Base-by-base conservation (phyloP, 2,888 invertebrate genomes). In the Aleiodes alternator region DNA sequence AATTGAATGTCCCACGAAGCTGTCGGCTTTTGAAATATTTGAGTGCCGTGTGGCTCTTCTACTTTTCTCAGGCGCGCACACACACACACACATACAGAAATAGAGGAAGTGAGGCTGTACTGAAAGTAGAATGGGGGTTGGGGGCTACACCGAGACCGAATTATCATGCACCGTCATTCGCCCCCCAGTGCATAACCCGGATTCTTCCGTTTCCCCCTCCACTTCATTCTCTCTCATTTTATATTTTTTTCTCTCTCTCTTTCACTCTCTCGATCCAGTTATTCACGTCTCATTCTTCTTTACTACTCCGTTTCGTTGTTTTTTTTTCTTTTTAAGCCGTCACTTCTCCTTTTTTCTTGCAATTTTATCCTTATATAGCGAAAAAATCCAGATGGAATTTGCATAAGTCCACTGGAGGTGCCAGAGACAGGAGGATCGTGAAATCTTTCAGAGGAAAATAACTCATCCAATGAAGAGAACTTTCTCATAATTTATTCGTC, bases 101-200 rank as follows among this genome's bases (percentile, higher is more conserved):
- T 73, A 72, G 66, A 73, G 74, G 74, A 76, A 72, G 75, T 69
- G 74, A 61, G 77, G 78, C 73, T 77, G 38, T 38, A 38, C 38
- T 4, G 3, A 38, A 38, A 38, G 38, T 38, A 38, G 38, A 8
- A 38, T 38, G 38, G 2, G 38, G 8, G 38, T 38, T 38, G 38
- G 38, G 38, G 76, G 77, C 73, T 72, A 75, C 74, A 77, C 75
- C 73, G 72, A 79, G 78, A 74, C 75, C 78, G 74, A 80, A 76
- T 76, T 76, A 76, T 76, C 76, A 76, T 76, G 76, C 76, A 76
- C 29, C 72, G 76, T 76, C 74, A 74, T 74, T 64, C 74, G 69
- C 51, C 53, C 38, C 59, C 68, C 38, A 51, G 38, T 23, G 76
- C 59, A 75, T 75, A 76, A 69, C 57, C 70, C 48, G 29, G 51